Percentiles rank a stretch among this genome's conserved stretches.
Conservation (phyloP, 2,797 vertebrate genomes). For the Gallinago stenura region DNA sequence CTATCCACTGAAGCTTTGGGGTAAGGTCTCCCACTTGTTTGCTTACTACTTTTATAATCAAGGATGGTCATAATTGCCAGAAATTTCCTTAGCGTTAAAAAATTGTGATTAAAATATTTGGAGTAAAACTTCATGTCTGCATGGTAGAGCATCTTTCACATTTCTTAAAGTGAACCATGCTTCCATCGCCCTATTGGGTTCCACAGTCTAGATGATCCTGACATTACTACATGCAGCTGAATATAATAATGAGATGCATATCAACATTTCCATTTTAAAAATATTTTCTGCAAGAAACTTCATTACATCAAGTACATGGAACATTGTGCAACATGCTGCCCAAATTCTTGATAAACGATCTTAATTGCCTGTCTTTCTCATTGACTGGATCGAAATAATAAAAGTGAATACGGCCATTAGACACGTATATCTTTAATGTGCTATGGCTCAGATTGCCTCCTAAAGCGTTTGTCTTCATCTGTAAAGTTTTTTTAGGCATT, state of each 20-base stretch:
- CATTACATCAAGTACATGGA: conserved; percentile 17
- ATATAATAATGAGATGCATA: neutral
- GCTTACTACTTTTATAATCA: neutral
- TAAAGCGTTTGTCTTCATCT: neutral
- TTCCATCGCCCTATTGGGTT: neutral
- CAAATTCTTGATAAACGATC: conserved; percentile 13
- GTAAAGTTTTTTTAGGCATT: conserved; percentile 19
- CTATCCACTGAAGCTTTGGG: neutral
- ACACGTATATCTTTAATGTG: neutral
- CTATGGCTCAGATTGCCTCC: conserved; percentile 22
- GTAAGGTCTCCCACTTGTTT: neutral
- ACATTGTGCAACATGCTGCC: neutral
- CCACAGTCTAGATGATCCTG: neutral
- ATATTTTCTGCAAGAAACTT: neutral
- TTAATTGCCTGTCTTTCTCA: conserved; percentile 20
- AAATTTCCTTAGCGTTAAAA: neutral
- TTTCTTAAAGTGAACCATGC: neutral
- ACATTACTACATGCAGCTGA: neutral
- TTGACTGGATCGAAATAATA: neutral
- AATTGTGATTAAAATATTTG: neutral
- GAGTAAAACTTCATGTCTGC: neutral
- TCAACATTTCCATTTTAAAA: conserved; percentile 3
- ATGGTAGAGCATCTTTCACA: neutral
- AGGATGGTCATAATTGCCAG: neutral
- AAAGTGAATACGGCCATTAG: neutral